Conservation (phyloP, 2,113 vertebrate genomes). For the Oncorhynchus gorbuscha region DNA sequence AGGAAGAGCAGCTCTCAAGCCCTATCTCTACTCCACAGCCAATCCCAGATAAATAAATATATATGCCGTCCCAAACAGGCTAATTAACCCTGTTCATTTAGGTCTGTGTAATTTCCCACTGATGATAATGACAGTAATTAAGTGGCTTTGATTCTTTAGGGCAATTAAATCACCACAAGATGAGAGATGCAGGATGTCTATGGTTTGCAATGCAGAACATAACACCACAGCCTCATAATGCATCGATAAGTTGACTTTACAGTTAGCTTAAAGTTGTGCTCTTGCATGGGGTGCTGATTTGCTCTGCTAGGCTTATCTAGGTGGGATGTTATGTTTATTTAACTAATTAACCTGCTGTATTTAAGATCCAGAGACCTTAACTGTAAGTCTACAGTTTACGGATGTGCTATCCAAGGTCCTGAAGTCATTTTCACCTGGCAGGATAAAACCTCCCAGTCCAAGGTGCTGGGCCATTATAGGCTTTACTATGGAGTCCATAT, state of each 20-base stretch:
- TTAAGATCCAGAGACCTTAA: not conserved
- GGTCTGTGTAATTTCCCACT: conserved; percentile 63
- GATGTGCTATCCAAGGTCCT: not conserved
- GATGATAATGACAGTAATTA: conserved; percentile 79
- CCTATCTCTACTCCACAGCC: conserved; percentile 58
- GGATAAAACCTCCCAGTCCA: conserved; percentile 13
- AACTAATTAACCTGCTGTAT: not conserved
- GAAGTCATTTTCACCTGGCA: not conserved
- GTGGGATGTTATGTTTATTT: not conserved
- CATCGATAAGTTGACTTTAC: not conserved
- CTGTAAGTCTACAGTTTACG: not conserved
- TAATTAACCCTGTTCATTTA: conserved; percentile 71
- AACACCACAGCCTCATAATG: conserved; percentile 14
- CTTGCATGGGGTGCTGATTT: not conserved
- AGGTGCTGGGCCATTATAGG: conserved; percentile 29
- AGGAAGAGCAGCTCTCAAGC: not conserved
- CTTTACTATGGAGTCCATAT: not conserved
- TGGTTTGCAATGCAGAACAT: conserved; percentile 43
- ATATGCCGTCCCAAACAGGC: conserved; percentile 56
- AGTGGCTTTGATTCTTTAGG: conserved; percentile 67
- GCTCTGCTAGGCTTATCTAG: not conserved
- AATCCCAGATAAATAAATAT: conserved; percentile 64
- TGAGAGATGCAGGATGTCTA: conserved; percentile 50
- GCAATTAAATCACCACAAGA: conserved; percentile 67
- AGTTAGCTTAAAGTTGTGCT: conserved; percentile 24